Evolutionary conservation across 2,888 invertebrate species (phyloP), one percentile per base, ranked within the genome.

Genomic region (Eucera pruinosa): DNA sequence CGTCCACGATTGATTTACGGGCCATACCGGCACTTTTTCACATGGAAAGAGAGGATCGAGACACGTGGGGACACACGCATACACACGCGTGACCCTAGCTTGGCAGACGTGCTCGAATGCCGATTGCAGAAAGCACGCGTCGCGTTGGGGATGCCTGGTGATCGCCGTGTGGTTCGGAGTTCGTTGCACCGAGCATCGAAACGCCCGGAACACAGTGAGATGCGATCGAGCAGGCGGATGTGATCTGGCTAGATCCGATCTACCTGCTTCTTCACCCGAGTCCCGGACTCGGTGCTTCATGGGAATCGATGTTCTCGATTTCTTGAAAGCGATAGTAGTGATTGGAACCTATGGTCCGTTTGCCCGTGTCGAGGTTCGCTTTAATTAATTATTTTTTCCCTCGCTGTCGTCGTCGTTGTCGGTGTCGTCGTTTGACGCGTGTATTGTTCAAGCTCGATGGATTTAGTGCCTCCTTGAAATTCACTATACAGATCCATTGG

Each of bases 1-100:
- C 78, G 55, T 70, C 75, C 71, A 68, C 78, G 79, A 79, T 84
- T 80, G 86, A 84, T 83, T 88, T 81, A 86, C 83, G 58, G 79
- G 3, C 27, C 41, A 43, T 41, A 36, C 66, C 69, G 72, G 50
- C 76, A 76, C 82, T 86, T 85, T 85, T 86, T 86, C 86, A 78
- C 74, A 36, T 47, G 57, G 60, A 62, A 85, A 80, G 80, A 73
- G 62, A 60, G 61, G 70, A 73, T 50, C 60, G 50, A 7, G 74
- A 75, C 43, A 64, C 77, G 61, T 45, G 67, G 73, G 62, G 77
- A 85, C 85, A 82, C 78, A 65, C 85, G 74, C 72, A 69, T 58
- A 61, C 71, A 52, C 64, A 39, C 70, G 60, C 54, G 62, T 45
- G 73, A 61, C 60, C 45, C 45, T 25, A 43, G 2, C 4, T 30